These are phyloP conservation scores for Nibea albiflora DNA, from an alignment of 2,113 vertebrate species.

Conservation along the genomic window DNA sequence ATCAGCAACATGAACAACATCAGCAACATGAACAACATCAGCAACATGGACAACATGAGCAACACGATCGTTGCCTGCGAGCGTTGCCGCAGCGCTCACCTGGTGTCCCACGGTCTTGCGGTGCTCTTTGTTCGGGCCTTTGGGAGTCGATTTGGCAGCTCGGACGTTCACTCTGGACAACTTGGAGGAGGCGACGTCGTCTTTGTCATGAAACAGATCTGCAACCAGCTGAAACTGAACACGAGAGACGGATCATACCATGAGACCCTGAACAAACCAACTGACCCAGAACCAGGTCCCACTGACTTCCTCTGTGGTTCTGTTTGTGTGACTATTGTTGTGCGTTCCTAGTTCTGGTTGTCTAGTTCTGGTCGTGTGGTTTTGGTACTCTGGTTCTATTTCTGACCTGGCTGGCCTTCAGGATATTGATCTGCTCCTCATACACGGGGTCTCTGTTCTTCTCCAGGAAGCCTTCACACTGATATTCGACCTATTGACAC, in stretches of 20 bases:
- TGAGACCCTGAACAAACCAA: no score
- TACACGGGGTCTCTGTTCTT: conserved; percentile 94
- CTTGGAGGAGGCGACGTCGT: conserved; percentile 58
- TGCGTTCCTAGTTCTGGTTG: neutral
- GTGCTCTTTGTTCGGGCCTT: conserved; percentile 92
- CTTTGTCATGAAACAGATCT: conserved; percentile 90
- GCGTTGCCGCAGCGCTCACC: conserved; percentile 77
- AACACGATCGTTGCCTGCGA: no score
- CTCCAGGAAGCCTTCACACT: conserved; percentile 92
- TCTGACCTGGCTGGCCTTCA: conserved; percentile 93
- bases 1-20: no score
- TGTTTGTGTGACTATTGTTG: no score
- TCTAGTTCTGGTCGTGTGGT: neutral
- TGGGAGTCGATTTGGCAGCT: conserved; percentile 82
- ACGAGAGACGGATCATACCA: no score
- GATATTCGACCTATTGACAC: conserved; percentile 89
- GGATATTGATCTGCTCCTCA: conserved; percentile 94
- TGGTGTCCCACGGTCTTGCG: conserved; percentile 94
- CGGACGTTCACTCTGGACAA: conserved; percentile 86
- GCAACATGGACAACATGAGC: no score
- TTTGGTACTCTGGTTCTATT: neutral
- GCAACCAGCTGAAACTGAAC: conserved; percentile 90
- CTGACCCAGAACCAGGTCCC: no score
- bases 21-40: no score
- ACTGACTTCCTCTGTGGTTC: no score